phyloP scores from a whole-genome alignment of 2,113 vertebrate genomes.

The Grantiella picta region DNA sequence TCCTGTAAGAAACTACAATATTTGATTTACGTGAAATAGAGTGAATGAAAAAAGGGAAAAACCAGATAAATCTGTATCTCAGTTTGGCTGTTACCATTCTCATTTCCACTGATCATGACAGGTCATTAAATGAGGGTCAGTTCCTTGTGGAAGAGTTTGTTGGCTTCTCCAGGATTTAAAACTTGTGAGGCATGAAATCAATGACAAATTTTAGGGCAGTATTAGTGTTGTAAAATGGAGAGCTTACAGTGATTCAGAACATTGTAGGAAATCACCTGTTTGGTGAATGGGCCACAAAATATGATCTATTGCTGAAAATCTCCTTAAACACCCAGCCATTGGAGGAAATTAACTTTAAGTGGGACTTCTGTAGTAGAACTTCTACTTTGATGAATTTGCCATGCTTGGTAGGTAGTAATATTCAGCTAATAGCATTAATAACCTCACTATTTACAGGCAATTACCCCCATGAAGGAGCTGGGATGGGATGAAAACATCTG shows the following conservation, averaged over 20 bases:
- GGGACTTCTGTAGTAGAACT: background rate
- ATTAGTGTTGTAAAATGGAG: background rate
- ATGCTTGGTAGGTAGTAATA: background rate
- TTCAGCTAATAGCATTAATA: background rate
- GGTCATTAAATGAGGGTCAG: background rate
- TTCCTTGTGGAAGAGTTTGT: background rate
- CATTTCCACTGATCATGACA: background rate
- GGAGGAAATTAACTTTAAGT: background rate
- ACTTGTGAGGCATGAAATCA: background rate
- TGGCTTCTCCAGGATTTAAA: background rate
- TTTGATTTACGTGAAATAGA: background rate
- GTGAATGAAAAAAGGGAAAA: background rate
- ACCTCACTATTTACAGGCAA: constrained; percentile 24
- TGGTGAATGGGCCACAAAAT: background rate
- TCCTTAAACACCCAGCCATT: background rate
- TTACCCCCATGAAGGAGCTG: constrained; percentile 4
- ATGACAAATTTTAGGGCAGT: background rate
- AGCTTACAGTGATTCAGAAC: background rate
- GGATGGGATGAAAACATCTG: constrained; percentile 26
- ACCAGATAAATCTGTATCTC: background rate
- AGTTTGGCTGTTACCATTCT: background rate
- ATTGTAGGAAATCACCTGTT: background rate
- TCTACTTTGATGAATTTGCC: background rate
- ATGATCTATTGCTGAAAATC: background rate
- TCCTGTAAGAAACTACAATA: background rate